Evolutionary conservation across 1,140 invertebrate species (phyloP).

Genomic region (Brachionus calyciflorus): DNA sequence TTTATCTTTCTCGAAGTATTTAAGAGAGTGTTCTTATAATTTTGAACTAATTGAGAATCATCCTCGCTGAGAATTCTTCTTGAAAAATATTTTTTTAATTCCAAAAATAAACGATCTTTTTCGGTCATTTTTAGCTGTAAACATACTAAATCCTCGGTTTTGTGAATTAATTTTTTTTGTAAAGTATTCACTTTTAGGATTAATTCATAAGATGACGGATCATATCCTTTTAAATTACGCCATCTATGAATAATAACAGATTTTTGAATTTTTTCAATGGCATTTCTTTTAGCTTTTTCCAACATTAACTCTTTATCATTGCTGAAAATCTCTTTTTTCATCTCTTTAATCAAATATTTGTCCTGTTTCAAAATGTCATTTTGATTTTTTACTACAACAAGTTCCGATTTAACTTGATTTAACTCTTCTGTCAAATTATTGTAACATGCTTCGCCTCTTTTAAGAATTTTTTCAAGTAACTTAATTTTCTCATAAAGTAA

Average conservation of each 20-base stretch:
- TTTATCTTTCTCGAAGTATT: constrained; percentile 5
- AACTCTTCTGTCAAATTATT: constrained; percentile 1
- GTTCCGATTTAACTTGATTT: background rate
- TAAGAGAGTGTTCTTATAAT: too few relatives aligned
- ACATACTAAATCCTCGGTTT: background rate
- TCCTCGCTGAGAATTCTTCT: background rate
- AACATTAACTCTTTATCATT: background rate
- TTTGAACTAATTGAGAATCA: background rate
- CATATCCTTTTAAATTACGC: background rate
- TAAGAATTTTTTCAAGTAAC: background rate
- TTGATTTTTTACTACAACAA: background rate
- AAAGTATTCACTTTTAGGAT: constrained; percentile 2
- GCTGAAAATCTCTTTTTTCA: background rate
- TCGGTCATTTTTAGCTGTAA: constrained; percentile 11
- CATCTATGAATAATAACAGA: constrained; percentile 16
- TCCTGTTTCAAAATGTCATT: background rate
- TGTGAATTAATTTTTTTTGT: constrained; percentile 26
- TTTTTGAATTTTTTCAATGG: constrained; percentile 30
- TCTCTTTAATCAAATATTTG: background rate
- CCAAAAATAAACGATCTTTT: constrained; percentile 23
- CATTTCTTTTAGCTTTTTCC: constrained; percentile 21
- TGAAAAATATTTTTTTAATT: constrained; percentile 28
- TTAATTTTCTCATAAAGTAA: constrained; percentile 16
- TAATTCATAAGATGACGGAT: background rate
- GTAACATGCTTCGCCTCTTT: background rate